Evolutionary conservation across 30 jellyfish, hydroid and myxozoan genomes (phyloP), one percentile per base, ranked within the genome.

Genomic region (Catostylus mosaicus): DNA sequence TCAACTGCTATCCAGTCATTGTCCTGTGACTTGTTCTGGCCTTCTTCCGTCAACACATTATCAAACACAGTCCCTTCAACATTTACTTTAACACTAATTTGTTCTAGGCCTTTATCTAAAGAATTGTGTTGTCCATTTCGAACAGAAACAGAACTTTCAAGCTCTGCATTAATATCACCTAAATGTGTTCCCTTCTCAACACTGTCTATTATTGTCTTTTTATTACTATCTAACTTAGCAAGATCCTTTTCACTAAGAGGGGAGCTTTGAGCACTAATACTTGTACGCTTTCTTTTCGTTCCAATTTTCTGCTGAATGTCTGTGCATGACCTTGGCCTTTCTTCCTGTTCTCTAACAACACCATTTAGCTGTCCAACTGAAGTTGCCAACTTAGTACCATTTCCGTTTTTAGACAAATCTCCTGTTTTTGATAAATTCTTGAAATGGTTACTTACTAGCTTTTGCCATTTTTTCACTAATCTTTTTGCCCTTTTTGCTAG

Each of bases 401-500:
- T 61, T 34, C 84, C 78, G 47, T 62, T 73, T 20, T 72, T 51
- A 16, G 92, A 88, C 24, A 88, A 77, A 20, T 81, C 92, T 8
- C 46, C 64, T 16, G 90, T 16, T 47, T 83, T 73, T 73, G 85
- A 56, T 23, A 79, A 31, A 56, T 88, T 78, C 75, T 82, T 90
- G 63, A 90, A 82, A 72, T 90, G 97, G 62, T 90, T 78, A 60
- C 93, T 90, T 26, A 90, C 95, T 31, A 90, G 88, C 45, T 71
- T 79, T 34, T 88, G 97, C 98, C 98, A 93, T 63, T 93, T 93
- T 59, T 75, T 83, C 33, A 93, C 96, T 8, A 93, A 85, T 67
- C 77, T 86, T 70, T 93, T 93, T 63, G 97, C 97, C 37, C 98
- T 69, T 67, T 73, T 93, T 31, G 98, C 94, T 34, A 93, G 87